Evolutionary conservation across 2,797 vertebrate species (phyloP).

Genomic region (Mormyrus proboscirostris): DNA sequence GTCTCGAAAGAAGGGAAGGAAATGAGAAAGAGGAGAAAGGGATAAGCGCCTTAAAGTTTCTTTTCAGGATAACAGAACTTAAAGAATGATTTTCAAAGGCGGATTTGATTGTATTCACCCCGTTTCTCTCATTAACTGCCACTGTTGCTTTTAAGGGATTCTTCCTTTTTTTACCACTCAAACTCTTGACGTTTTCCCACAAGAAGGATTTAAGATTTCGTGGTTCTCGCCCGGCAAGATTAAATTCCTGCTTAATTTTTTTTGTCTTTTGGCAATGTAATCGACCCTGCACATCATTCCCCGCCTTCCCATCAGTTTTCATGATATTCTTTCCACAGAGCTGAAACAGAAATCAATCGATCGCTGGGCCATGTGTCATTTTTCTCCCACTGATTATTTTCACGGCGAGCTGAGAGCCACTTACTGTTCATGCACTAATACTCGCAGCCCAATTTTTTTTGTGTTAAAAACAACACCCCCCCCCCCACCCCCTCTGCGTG

Average conservation of each 20-base stretch:
- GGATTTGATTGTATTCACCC: slow-evolving; percentile 19
- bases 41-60: slow-evolving; percentile 26
- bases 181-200: slow-evolving; percentile 12
- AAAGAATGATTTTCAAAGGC: slow-evolving; percentile 29
- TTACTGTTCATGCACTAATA: neutral
- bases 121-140: slow-evolving; percentile 4
- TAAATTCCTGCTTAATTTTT: slow-evolving; percentile 13
- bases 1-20: neutral
- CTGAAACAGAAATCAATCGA: slow-evolving; percentile 9
- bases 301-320: neutral
- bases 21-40: slow-evolving; percentile 11
- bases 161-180: neutral
- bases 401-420: neutral
- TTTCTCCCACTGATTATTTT: slow-evolving; percentile 3
- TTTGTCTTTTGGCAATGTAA: slow-evolving; percentile 4
- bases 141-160: slow-evolving; percentile 5
- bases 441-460: neutral
- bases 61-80: slow-evolving; percentile 30
- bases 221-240: neutral
- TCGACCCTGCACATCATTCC: neutral
- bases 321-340: neutral
- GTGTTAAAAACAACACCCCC: neutral
- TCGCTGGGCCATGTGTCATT: neutral
- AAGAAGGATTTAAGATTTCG: slow-evolving; percentile 7
- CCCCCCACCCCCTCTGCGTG: neutral